phyloP scores from a whole-genome alignment of 2,888 invertebrate species.

The Heliconius ismenius region DNA sequence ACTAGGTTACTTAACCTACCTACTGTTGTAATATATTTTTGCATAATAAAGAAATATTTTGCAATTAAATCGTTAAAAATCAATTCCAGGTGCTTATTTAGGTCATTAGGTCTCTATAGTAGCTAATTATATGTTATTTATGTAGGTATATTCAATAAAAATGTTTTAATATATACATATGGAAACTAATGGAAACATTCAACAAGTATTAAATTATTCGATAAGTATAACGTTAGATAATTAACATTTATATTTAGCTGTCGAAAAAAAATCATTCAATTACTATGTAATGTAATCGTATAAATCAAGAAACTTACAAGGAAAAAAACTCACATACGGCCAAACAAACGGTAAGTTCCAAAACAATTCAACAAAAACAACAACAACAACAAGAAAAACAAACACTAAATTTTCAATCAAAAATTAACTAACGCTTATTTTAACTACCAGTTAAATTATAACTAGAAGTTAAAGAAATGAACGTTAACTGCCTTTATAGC shows the following conservation, averaged over 20 bases:
- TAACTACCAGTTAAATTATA: not conserved
- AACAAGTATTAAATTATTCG: not conserved
- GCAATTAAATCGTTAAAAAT: slow-evolving; percentile 9
- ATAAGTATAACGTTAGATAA: not conserved
- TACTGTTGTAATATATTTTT: not conserved
- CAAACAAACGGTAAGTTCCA: not conserved
- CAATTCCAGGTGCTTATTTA: not conserved
- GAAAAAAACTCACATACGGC: not conserved
- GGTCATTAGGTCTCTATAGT: not conserved
- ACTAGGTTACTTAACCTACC: too few species aligned
- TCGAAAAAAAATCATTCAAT: not conserved
- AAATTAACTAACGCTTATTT: not conserved
- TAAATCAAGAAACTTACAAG: not conserved
- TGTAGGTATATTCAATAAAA: not conserved
- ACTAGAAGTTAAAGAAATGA: slow-evolving; percentile 6
- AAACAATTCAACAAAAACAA: not conserved
- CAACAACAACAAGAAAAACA: not conserved
- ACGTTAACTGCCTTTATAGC: not conserved
- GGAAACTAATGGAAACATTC: not conserved
- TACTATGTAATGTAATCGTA: not conserved
- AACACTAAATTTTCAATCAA: not conserved
- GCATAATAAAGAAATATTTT: not conserved
- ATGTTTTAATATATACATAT: not conserved
- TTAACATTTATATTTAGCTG: not conserved
- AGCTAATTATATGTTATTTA: not conserved